Percentiles rank a stretch among this genome's conserved stretches.
Evolutionary conservation across 2,888 invertebrate genomes (phyloP).

Genomic region (Plebejus anna): DNA sequence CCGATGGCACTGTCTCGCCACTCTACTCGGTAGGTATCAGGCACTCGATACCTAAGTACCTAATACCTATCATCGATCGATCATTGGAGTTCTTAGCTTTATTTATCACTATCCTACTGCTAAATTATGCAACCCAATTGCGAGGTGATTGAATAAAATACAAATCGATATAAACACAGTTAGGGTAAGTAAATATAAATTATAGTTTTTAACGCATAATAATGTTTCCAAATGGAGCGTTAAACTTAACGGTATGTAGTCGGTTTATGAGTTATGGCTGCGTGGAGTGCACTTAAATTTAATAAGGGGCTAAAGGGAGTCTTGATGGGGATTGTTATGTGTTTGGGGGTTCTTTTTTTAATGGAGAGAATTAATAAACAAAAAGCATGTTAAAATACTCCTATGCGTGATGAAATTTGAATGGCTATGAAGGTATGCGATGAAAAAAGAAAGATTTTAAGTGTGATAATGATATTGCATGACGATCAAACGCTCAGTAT

Average conservation of each 20-base stretch:
- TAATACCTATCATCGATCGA: no score
- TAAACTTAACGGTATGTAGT: slow-evolving; percentile 2
- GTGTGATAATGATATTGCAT: neutral
- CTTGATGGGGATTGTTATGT: neutral
- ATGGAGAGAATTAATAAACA: neutral
- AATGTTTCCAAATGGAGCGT: slow-evolving; percentile 1
- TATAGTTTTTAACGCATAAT: neutral
- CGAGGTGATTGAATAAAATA: no score
- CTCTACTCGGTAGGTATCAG: no score
- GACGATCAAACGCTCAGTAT: neutral
- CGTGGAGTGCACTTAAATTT: neutral
- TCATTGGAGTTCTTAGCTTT: no score
- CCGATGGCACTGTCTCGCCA: no score
- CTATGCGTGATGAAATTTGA: neutral
- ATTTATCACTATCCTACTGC: no score
- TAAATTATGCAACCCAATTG: no score
- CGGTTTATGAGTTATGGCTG: slow-evolving; percentile 1
- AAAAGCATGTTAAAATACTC: neutral
- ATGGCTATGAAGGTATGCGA: neutral
- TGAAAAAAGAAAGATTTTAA: neutral
- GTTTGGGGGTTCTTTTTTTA: neutral
- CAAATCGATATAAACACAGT: neutral
- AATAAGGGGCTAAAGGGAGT: neutral
- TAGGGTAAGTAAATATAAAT: slow-evolving; percentile 5
- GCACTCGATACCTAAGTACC: no score